Conservation (phyloP, 37 sponge, comb jelly and placozoan genomes). For the Beroe ovata region DNA sequence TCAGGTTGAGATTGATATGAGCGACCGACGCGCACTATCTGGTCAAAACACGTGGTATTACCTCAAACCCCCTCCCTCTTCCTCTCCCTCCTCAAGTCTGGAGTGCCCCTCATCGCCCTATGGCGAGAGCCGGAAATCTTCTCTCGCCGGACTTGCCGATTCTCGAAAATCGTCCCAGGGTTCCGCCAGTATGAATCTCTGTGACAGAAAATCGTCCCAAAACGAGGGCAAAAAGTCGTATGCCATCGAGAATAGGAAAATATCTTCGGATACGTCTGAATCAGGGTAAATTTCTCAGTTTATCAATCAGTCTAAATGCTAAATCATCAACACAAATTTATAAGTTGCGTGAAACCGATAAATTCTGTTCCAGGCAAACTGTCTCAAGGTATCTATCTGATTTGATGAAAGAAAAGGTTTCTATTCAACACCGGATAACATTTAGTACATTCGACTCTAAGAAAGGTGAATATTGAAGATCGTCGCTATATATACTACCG, state of each 20-base stretch:
- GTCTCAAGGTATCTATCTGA: background rate
- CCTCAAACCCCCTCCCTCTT: slow-evolving; percentile 16
- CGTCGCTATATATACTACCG: no score
- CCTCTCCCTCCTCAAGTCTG: background rate
- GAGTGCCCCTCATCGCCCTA: background rate
- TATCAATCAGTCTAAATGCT: no score
- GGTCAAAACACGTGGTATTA: slow-evolving; percentile 31
- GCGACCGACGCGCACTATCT: slow-evolving; percentile 8
- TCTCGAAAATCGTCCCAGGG: no score
- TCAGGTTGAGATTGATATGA: slow-evolving; percentile 46
- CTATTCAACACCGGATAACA: slow-evolving; percentile 47
- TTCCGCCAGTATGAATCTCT: no score
- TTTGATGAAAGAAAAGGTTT: slow-evolving; percentile 1
- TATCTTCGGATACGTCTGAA: background rate
- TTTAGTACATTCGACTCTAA: slow-evolving; percentile 50
- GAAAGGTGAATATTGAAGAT: no score
- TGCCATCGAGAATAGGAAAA: background rate
- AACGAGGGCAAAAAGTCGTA: background rate
- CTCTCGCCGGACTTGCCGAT: no score
- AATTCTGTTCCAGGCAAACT: background rate
- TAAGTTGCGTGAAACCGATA: no score
- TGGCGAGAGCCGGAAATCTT: background rate
- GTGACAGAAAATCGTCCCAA: no score
- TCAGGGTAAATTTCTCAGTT: no score
- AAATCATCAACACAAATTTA: no score